Conservation (phyloP, 2,113 vertebrate genomes). For the Pantherophis guttatus region DNA sequence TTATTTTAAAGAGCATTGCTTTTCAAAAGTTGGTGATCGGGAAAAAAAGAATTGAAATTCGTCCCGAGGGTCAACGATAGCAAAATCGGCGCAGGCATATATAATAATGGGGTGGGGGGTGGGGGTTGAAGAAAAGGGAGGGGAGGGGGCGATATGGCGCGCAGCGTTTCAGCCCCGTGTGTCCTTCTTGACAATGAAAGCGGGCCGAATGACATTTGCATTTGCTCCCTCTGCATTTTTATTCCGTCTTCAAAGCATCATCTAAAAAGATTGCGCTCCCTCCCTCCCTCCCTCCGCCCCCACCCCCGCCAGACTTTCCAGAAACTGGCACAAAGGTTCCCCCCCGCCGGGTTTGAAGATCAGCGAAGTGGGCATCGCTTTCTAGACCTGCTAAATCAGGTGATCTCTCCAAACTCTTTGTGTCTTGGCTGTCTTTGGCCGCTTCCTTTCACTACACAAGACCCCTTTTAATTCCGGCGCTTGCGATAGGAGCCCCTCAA, state of each 20-base stretch:
- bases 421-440: constrained; percentile 26
- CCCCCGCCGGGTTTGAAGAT: constrained; percentile 36
- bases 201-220: constrained; percentile 71
- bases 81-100: constrained; percentile 63
- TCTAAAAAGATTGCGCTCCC: constrained; percentile 20
- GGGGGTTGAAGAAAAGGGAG: neutral
- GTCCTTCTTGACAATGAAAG: constrained; percentile 75
- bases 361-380: constrained; percentile 36
- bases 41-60: constrained; percentile 64
- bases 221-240: constrained; percentile 68
- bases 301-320: constrained; percentile 56
- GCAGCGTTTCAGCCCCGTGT: constrained; percentile 65
- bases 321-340: constrained; percentile 71
- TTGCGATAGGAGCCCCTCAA: constrained; percentile 8
- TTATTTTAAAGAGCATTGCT: constrained; percentile 68
- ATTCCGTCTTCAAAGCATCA: constrained; percentile 50
- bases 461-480: constrained; percentile 22
- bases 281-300: neutral
- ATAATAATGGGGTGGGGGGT: constrained; percentile 27
- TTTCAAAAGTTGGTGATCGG: constrained; percentile 69
- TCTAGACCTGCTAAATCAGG: constrained; percentile 47
- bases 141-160: constrained; percentile 44
- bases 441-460: constrained; percentile 4
- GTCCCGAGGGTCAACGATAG: constrained; percentile 74
- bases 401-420: constrained; percentile 43